These are phyloP conservation scores for Bilobella aurantiaca DNA, from an alignment of 1,140 invertebrate genomes.

Conservation along the genomic window DNA sequence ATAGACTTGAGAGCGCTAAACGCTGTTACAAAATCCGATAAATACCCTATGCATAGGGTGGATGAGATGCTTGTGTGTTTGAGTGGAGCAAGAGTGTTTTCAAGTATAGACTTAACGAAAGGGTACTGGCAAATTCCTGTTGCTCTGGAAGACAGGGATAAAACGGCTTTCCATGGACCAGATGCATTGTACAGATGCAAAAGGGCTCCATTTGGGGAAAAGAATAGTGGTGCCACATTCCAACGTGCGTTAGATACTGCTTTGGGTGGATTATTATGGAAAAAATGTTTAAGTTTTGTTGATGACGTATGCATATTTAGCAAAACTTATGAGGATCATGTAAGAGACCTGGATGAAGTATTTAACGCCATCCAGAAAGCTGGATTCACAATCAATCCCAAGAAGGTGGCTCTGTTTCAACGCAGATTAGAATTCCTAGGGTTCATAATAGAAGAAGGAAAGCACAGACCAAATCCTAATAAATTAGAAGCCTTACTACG, in stretches of 20 bases:
- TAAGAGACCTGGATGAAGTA: background rate
- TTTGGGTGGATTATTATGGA: slow-evolving; percentile 13
- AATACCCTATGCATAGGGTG: slow-evolving; percentile 38
- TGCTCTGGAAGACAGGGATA: slow-evolving; percentile 35
- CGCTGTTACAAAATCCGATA: slow-evolving; percentile 38
- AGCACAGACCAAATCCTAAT: slow-evolving; percentile 34
- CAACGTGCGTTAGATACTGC: slow-evolving; percentile 32
- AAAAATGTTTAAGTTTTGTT: slow-evolving; percentile 9
- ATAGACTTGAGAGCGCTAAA: slow-evolving; percentile 44
- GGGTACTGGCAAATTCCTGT: slow-evolving; percentile 44
- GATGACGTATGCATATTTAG: slow-evolving; percentile 22
- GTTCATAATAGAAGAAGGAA: slow-evolving; percentile 36
- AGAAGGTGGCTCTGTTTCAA: slow-evolving; percentile 15
- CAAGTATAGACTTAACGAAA: slow-evolving; percentile 39
- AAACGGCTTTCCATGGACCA: slow-evolving; percentile 39
- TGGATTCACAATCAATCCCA: slow-evolving; percentile 17
- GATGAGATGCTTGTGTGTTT: slow-evolving; percentile 18
- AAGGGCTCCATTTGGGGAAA: slow-evolving; percentile 35
- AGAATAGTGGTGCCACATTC: slow-evolving; percentile 37
- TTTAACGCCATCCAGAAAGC: slow-evolving; percentile 3
- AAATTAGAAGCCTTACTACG: slow-evolving; percentile 35
- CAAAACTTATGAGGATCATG: slow-evolving; percentile 8
- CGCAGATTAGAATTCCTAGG: slow-evolving; percentile 33
- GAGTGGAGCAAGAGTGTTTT: slow-evolving; percentile 36
- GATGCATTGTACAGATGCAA: slow-evolving; percentile 34